phyloP scores from a whole-genome alignment of 2,113 vertebrate species.

The Phocoena phocoena region DNA sequence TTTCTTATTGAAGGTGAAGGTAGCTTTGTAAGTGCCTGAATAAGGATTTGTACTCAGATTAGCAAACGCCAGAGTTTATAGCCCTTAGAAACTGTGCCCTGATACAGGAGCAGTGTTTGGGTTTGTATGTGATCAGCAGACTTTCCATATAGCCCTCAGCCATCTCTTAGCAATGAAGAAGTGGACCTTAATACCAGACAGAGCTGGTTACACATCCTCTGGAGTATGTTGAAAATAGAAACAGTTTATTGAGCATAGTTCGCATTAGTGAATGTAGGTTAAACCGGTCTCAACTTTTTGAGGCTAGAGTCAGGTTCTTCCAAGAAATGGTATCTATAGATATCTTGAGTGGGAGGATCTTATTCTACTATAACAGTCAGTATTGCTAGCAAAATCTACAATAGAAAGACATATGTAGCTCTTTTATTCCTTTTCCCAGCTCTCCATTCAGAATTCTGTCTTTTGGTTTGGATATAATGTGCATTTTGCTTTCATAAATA shows the following conservation, averaged over 20 bases:
- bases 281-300: not conserved
- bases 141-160: not conserved
- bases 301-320: not conserved
- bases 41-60: not conserved
- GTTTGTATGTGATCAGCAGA: not conserved
- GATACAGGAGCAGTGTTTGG: not conserved
- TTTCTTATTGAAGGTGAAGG: not conserved
- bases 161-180: not conserved
- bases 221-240: not conserved
- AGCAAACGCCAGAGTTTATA: not conserved
- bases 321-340: not conserved
- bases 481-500: constrained; percentile 12
- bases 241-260: not conserved
- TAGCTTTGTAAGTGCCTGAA: not conserved
- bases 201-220: not conserved
- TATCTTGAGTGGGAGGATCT: not conserved
- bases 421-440: not conserved
- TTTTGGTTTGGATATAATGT: not conserved
- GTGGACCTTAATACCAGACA: not conserved
- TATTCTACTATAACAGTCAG: not conserved
- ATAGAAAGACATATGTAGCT: not conserved
- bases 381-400: not conserved
- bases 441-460: not conserved
- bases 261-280: not conserved
- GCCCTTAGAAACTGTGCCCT: not conserved